phyloP scores from a whole-genome alignment of 2,797 vertebrate genomes.

The Danio aesculapii region DNA sequence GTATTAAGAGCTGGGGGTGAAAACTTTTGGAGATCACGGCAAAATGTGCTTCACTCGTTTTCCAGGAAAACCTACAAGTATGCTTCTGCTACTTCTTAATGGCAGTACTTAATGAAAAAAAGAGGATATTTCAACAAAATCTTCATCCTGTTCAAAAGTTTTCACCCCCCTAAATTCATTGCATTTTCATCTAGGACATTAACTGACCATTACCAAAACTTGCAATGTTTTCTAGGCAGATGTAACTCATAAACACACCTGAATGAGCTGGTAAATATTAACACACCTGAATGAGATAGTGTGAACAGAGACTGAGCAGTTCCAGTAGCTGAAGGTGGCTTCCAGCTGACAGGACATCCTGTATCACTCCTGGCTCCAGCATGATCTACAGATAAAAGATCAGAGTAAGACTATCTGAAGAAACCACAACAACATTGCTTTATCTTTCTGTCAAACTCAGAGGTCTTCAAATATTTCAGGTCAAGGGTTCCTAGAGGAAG shows the following conservation, averaged over 20 bases:
- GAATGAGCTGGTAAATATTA: not conserved
- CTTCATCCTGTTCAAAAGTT: no score
- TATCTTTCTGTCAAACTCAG: not conserved
- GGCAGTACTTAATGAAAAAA: no score
- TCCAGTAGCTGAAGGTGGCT: slow-evolving; percentile 97
- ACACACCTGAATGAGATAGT: slow-evolving; percentile 91
- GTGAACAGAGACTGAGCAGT: slow-evolving; percentile 94
- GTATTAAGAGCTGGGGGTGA: no score
- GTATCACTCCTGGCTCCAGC: slow-evolving; percentile 92
- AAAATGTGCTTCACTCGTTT: no score
- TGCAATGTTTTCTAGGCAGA: not conserved
- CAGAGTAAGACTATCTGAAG: slow-evolving; percentile 9
- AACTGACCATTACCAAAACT: not conserved
- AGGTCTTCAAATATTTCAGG: not conserved
- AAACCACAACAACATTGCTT: not conserved
- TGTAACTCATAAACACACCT: no score
- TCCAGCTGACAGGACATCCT: slow-evolving; percentile 94
- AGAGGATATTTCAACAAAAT: no score
- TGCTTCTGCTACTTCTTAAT: no score
- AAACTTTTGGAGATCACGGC: no score
- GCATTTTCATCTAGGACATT: no score
- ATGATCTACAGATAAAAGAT: slow-evolving; percentile 81
- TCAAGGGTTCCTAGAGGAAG: not conserved
- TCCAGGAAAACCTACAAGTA: no score
- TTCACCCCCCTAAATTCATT: no score